These are phyloP conservation scores for Enteromius afrohamiltoni DNA, from an alignment of 2,797 vertebrate genomes.

Conservation along the genomic window DNA sequence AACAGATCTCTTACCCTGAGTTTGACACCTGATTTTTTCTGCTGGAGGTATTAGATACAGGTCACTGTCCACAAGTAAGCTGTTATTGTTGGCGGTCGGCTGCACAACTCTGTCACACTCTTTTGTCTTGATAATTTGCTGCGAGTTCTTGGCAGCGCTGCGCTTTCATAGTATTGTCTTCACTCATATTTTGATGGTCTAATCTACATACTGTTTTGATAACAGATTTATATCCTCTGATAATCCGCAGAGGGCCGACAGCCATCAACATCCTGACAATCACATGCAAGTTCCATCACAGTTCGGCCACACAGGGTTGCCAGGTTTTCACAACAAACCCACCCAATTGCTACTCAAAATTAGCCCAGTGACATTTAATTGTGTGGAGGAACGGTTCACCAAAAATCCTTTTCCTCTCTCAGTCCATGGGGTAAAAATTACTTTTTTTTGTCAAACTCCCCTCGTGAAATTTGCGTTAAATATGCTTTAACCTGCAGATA, in stretches of 20 bases:
- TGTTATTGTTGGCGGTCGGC: conserved; percentile 56
- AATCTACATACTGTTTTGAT: conserved; percentile 40
- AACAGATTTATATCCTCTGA: conserved; percentile 23
- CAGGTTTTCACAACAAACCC: too few relatives aligned
- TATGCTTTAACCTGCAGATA: too few relatives aligned
- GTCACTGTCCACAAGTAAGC: conserved; percentile 54
- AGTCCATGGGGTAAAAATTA: too few relatives aligned
- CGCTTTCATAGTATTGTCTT: conserved; percentile 22
- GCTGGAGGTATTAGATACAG: conserved; percentile 35
- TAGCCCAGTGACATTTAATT: too few relatives aligned
- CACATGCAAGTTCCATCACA: background rate
- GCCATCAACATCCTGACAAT: conserved; percentile 30
- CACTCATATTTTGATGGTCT: conserved; percentile 2
- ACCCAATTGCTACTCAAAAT: too few relatives aligned
- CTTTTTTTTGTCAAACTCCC: too few relatives aligned
- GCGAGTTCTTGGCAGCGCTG: conserved; percentile 46
- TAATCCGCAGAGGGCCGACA: background rate
- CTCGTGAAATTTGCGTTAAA: too few relatives aligned
- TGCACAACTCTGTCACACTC: conserved; percentile 38
- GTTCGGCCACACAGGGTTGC: background rate
- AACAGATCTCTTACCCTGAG: conserved; percentile 44
- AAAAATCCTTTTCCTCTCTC: too few relatives aligned
- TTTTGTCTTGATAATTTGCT: conserved; percentile 56
- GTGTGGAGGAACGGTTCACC: too few relatives aligned
- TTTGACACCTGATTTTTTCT: conserved; percentile 42